These are phyloP conservation scores for Platyura marginata DNA, from an alignment of 1,140 invertebrate genomes.

Conservation along the genomic window DNA sequence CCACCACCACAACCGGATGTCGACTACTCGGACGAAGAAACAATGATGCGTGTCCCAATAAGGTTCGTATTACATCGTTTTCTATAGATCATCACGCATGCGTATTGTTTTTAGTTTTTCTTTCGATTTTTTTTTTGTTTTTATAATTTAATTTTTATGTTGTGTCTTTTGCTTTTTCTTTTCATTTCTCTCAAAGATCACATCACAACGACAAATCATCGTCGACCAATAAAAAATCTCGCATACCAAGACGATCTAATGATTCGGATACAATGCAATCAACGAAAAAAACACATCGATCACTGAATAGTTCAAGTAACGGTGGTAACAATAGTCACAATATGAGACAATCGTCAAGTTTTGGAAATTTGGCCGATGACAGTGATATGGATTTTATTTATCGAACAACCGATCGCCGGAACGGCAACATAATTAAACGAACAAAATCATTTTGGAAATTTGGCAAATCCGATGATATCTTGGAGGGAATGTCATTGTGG, in stretches of 20 bases:
- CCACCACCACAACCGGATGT: conserved; percentile 68
- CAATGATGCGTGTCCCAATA: conserved; percentile 40
- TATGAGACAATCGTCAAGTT: conserved; percentile 25
- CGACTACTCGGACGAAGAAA: conserved; percentile 78
- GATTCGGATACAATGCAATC: conserved; percentile 17
- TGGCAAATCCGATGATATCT: conserved; percentile 44
- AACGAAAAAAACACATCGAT: conserved; percentile 23
- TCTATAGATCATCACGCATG: no score
- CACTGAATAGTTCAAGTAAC: conserved; percentile 25
- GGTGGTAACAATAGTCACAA: conserved; percentile 23
- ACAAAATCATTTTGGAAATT: conserved; percentile 76
- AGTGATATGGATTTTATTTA: neutral
- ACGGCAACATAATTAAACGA: conserved; percentile 43
- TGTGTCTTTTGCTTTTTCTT: conserved; percentile 6
- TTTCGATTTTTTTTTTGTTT: neutral
- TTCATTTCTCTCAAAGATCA: neutral
- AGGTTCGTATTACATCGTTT: conserved; percentile 50
- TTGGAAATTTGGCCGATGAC: conserved; percentile 27
- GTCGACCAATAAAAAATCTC: neutral
- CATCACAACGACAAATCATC: neutral
- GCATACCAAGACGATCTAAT: neutral
- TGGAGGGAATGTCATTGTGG: conserved; percentile 72
- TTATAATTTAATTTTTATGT: conserved; percentile 9
- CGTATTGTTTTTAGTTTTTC: neutral
- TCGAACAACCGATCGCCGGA: conserved; percentile 8